Evolutionary conservation across 2,888 invertebrate genomes (phyloP), one percentile per base, ranked within the genome.

Genomic region (Cephus spinipes): DNA sequence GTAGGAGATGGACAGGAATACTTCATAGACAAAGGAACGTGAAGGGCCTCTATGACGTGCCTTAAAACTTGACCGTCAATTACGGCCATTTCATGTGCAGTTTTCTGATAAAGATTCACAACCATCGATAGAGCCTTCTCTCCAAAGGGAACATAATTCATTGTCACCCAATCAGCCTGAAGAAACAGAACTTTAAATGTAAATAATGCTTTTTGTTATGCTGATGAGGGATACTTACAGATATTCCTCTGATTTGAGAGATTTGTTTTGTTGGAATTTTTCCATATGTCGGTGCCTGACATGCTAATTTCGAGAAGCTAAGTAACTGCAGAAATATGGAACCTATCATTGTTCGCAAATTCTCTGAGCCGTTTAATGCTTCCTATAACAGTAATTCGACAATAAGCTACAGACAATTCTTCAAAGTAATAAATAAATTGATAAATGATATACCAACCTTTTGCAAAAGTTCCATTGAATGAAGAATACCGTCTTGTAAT

Each of bases 91-190:
- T 95, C 95, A 76, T 94, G 94, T 32, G 96, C 95, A 12, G 96
- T 96, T 85, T 94, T 94, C 87, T 95, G 94, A 90, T 97, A 97
- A 81, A 97, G 92, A 87, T 94, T 95, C 1, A 96, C 95, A 15
- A 95, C 94, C 93, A 96, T 94, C 77, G 94, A 94, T 77, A 97
- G 92, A 4, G 96, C 94, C 88, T 95, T 95, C 90, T 97, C 97
- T 68, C 96, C 96, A 91, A 97, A 97, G 73, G 97, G 96, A 86
- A 97, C 96, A 88, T 96, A 96, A 92, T 96, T 96, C 94, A 96
- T 95, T 79, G 95, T 94, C 71, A 96, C 94, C 94, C 96, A 96
- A 89, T 96, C 96, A 73, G 94, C 93, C 90, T 95, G 92, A 77
- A 89, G 84, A 83, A 89, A 90, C 55, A 84, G 81, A 73, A 30